Evolutionary conservation across 2,113 vertebrate genomes (phyloP), one percentile per base, ranked within the genome.

Genomic region (Herpetotheres cachinnans): DNA sequence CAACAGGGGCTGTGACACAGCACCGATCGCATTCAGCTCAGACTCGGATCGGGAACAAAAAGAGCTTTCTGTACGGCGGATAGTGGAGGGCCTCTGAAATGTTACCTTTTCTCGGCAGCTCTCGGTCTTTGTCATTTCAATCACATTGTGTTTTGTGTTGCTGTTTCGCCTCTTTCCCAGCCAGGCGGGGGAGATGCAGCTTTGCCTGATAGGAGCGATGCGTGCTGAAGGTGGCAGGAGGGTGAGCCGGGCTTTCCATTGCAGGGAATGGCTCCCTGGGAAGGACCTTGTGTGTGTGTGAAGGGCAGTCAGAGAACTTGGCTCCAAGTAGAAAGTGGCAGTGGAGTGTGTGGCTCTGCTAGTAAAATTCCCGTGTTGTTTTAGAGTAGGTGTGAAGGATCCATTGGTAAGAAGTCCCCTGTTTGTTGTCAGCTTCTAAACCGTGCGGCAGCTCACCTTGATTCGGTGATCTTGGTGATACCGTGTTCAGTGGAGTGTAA

Each of bases 81-180:
- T 44, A 44, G 11, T 9, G 47, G 80, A 85, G 96, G 87, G 96
- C 90, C 97, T 96, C 97, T 98, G 98, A 98, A 98, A 98, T 5
- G 73, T 82, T 98, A 98, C 97, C 98, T 97, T 58, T 81, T 67
- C 97, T 86, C 92, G 3, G 93, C 89, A 29, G 90, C 93, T 96
- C 71, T 66, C 36, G 3, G 89, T 69, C 95, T 98, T 98, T 98
- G 97, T 98, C 91, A 73, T 97, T 96, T 91, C 97, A 89, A 2
- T 96, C 78, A 61, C 97, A 92, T 91, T 94, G 96, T 96, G 77
- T 87, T 94, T 46, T 87, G 90, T 91, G 97, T 93, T 97, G 96
- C 97, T 56, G 29, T 97, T 95, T 88, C 67, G 38, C 96, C 95
- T 95, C 92, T 98, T 98, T 98, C 98, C 98, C 98, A 98, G 97